Evolutionary conservation across 2,797 vertebrate genomes (phyloP), one percentile per base, ranked within the genome.

Genomic region (Scleropages formosus): DNA sequence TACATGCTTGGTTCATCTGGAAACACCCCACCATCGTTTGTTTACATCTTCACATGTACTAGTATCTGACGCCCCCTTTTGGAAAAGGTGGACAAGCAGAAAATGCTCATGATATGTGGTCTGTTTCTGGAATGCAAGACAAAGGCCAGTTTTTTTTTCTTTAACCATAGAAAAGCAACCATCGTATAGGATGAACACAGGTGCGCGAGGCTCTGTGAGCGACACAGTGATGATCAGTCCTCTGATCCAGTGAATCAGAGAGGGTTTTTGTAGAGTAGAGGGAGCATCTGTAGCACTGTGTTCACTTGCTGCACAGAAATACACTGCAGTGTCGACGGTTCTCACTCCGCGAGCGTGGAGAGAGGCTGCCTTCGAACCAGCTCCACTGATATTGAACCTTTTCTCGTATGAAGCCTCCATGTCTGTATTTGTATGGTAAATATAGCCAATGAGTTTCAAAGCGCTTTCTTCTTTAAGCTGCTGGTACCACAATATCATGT

Each of bases 261-360:
- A 58, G 61, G 7, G 60, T 72, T 77, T 64, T 60, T 73, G 76
- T 68, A 31, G 9, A 31, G 71, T 51, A 22, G 18, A 31, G 26
- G 22, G 16, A 8, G 31, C 22, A 61, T 24, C 60, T 78, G 74
- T n/a, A 67, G 31, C 78, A 77, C 66, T 74, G 78, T 79, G 78
- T 58, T 39, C 0, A 59, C 78, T 77, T 22, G 60, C 75, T 59
- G 72, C 75, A 79, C 78, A 79, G 27, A 70, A 79, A 70, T 79
- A 79, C 8, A 74, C 24, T 53, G 71, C 78, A 51, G 26, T 79
- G 61, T 79, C 75, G 61, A 26, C 51, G 58, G 66, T 18, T 26
- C 15, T 39, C n/a, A 74, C 16, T 7, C 11, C 62, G 39, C 18
- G 31, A 13, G 79, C 58, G 16, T 44, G 20, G 39, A 76, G 67